These are phyloP conservation scores for Sipunculus nudus DNA, from an alignment of 2,888 invertebrate genomes.

Conservation along the genomic window DNA sequence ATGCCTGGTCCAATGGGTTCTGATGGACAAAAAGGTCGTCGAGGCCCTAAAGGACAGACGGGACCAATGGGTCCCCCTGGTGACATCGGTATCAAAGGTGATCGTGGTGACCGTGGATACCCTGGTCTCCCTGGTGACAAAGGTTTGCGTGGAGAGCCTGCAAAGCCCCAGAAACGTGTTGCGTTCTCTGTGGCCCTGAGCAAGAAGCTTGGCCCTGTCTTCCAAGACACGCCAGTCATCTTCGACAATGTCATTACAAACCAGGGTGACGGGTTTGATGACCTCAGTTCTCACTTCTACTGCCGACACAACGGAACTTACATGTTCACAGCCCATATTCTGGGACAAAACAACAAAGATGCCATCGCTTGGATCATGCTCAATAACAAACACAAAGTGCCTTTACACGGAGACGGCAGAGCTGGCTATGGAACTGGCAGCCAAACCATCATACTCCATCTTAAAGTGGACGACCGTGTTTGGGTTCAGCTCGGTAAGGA, in stretches of 20 bases:
- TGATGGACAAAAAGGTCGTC: conserved; percentile 40
- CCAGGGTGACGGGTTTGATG: conserved; percentile 57
- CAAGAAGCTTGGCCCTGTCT: conserved; percentile 59
- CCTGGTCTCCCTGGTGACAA: conserved; percentile 43
- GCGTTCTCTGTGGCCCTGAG: conserved; percentile 61
- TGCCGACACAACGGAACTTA: conserved; percentile 61
- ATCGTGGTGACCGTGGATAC: conserved; percentile 50
- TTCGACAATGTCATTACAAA: conserved; percentile 61
- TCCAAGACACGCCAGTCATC: conserved; percentile 57
- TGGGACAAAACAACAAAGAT: conserved; percentile 57
- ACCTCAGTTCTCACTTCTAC: conserved; percentile 59
- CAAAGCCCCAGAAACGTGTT: conserved; percentile 37
- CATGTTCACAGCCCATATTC: conserved; percentile 58
- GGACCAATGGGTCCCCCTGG: conserved; percentile 49
- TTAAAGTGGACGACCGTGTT: conserved; percentile 57
- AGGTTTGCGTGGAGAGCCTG: conserved; percentile 41
- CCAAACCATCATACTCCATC: conserved; percentile 58
- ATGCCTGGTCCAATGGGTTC: conserved; percentile 32
- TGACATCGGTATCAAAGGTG: conserved; percentile 45
- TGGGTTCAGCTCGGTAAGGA: conserved; percentile 62
- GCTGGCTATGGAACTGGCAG: conserved; percentile 62
- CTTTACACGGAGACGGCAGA: conserved; percentile 61
- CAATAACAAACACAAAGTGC: conserved; percentile 59
- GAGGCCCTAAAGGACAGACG: conserved; percentile 46
- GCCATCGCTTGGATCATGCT: conserved; percentile 64